These are phyloP conservation scores for human (Homo sapiens) DNA, from an alignment of 2,113 vertebrate genomes.

Conservation along the genomic window GRCh38 chr20:33617501-33618000, in stretches of 20 bases:
- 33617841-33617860: not conserved
- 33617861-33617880: constrained; percentile 5
- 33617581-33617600: not conserved
- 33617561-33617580: not conserved
- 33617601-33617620: not conserved
- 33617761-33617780: not conserved
- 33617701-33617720: not conserved
- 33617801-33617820: constrained; percentile 20
- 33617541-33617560: not conserved
- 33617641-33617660: not conserved
- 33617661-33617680: not conserved
- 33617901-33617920: not conserved
- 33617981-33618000: not conserved
- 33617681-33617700: not conserved
- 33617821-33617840: not conserved
- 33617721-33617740: not conserved
- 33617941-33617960: not conserved
- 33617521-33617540: not conserved
- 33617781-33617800: not conserved
- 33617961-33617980: not conserved
- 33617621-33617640: not conserved
- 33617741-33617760: not conserved
- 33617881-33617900: constrained; percentile 6
- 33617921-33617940: constrained; percentile 6
- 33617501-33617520: not conserved